Base-by-base conservation (phyloP, 2,888 invertebrate genomes). In the Agrochola lychnidis region DNA sequence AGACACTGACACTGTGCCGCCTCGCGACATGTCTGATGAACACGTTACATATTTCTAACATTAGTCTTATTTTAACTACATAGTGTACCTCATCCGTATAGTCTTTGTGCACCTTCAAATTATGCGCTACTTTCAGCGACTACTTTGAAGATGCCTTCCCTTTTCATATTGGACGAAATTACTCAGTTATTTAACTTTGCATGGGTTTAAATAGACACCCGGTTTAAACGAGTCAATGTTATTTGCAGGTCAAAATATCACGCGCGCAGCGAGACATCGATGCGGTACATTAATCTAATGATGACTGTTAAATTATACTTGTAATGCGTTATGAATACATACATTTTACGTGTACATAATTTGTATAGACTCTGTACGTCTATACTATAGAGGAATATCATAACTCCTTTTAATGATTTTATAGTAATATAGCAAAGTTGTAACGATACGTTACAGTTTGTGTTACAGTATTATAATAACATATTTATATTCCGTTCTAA, bases 251-350 rank as follows among this genome's bases (percentile, higher is more conserved):
- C 78, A 99, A 99, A 97, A 99, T 99, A 94, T 99, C 99, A 59
- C 97, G 99, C 89, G 99, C 99, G 74, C 99, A 99, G 96, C 97
- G 99, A 87, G 99, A 99, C 94, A 99, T 99, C 93, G 99, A 99
- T 94, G 97, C 97, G 85, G 97, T 97, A 88, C 97, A 97, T 93
- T 97, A 94, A 94, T 79, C 78, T 78, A 83, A 81, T 82, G 81
- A 77, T 82, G 79, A 79, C 81, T 81, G 68, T 53, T 77, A 82
- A 72, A 74, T 72, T 82, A 68, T 76, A 79, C 66, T 77, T 79
- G 66, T 82, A 82, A 79, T 76, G 78, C 74, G 76, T 81, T 79
- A 81, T 73, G 63, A 61, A 70, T 77, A 80, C 73, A 77, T 73
- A 79, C 72, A 73, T 75, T 63, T 70, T 79, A 78, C 73, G 53